Conservation (phyloP, 1,140 invertebrate species). For the Bilobella aurantiaca region DNA sequence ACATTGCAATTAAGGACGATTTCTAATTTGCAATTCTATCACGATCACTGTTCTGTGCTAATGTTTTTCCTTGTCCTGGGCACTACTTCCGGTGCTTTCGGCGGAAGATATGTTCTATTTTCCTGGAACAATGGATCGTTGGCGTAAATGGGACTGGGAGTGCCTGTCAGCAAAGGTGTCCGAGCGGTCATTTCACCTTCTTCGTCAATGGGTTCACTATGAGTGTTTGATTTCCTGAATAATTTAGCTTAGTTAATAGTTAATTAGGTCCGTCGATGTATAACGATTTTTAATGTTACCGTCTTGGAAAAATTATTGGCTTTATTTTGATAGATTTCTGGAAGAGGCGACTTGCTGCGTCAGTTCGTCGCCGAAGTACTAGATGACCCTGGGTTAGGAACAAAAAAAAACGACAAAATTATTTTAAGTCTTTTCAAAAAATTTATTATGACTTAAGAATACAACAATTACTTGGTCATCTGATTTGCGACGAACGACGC, state of each 20-base stretch:
- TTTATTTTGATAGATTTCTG: slow-evolving; percentile 6
- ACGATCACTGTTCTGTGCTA: no score
- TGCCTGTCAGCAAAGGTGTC: not conserved
- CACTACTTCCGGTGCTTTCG: no score
- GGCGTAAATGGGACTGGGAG: no score
- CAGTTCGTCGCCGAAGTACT: not conserved
- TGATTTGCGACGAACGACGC: not conserved
- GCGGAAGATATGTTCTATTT: no score
- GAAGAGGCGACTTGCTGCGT: not conserved
- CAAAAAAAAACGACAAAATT: no score
- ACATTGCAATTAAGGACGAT: no score
- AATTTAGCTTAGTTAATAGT: not conserved
- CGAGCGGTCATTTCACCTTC: slow-evolving; percentile 1
- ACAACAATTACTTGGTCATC: not conserved
- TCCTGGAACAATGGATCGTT: no score
- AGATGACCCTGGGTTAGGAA: not conserved
- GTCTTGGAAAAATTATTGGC: not conserved
- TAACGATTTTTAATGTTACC: not conserved
- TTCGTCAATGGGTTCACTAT: not conserved
- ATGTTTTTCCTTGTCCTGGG: no score
- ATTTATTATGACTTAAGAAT: not conserved
- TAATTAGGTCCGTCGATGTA: no score
- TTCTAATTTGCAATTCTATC: no score
- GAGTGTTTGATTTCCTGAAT: not conserved
- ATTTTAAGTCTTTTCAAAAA: not conserved